Percentiles rank a stretch among this genome's conserved stretches.
Evolutionary conservation across 2,797 vertebrate species (phyloP).

Genomic region (Sandelia bainsii): DNA sequence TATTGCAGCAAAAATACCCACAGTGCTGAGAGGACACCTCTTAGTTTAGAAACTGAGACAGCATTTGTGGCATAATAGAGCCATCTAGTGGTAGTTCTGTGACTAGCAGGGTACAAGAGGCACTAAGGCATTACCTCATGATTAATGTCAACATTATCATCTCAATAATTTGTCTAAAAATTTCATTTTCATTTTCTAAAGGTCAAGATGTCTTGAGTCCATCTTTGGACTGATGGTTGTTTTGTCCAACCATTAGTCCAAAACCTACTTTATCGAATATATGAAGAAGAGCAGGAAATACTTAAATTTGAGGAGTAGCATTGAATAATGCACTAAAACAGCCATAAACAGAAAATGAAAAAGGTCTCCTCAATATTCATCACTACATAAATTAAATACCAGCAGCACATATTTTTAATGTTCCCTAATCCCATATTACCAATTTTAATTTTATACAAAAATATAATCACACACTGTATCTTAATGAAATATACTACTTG

Average conservation of each 20-base stretch:
- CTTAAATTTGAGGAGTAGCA: no score
- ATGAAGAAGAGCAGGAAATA: no score
- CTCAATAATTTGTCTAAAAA: no score
- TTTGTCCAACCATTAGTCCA: no score
- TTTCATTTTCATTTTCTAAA: no score
- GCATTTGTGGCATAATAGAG: slow-evolving; percentile 37
- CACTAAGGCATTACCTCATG: no score
- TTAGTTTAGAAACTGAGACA: background rate
- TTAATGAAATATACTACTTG: background rate
- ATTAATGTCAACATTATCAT: background rate
- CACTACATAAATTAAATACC: background rate
- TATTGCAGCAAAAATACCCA: slow-evolving; percentile 23
- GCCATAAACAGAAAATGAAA: background rate
- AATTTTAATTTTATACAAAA: no score
- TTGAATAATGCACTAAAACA: no score
- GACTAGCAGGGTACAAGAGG: background rate
- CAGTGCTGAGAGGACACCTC: no score
- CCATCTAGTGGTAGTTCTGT: slow-evolving; percentile 59
- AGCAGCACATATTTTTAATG: background rate
- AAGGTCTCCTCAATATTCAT: background rate
- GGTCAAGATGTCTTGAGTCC: no score
- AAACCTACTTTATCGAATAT: no score
- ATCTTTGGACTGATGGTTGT: no score
- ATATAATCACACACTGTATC: background rate
- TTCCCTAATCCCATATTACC: background rate